Evolutionary conservation across 2,888 invertebrate genomes (phyloP), one percentile per base, ranked within the genome.

Genomic region (Eupithecia inturbata): DNA sequence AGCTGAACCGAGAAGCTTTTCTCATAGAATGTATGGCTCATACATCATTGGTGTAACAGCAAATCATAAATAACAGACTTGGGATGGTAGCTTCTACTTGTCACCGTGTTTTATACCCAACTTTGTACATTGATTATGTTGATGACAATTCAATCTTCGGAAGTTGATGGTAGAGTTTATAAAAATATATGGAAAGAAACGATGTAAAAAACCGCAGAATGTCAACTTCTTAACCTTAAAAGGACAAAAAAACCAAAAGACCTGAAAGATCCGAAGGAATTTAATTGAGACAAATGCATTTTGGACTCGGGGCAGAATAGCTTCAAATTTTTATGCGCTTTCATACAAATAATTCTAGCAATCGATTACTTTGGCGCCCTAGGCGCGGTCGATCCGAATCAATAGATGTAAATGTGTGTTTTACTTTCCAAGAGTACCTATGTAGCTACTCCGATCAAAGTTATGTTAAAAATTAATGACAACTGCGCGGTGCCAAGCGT

Each of bases 31-130:
- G 81, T 82, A 85, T 82, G 83, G 83, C 77, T 84, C 83, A 89
- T 91, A 85, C 87, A 91, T 91, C 91, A 91, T 89, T 86, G 81
- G 77, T 83, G 87, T 86, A 88, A 88, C 86, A 88, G 86, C 85
- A 79, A 81, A 86, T 84, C 85, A 88, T 91, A 89, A 92, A 91
- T 91, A 87, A 88, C 84, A 86, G 83, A 85, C 87, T 85, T 87
- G 78, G 85, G 82, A 78, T 64, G 82, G 82, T 86, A 80, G 82
- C 78, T 86, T 88, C 86, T 81, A 78, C 86, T 89, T 88, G 78
- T 66, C 31, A 66, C 80, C 66, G 70, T 71, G 68, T 36, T 71
- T 78, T 78, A 57, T 45, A 12, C 22, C 67, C 73, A 14, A 63
- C 19, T 62, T 62, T 19, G 9, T 62, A 62, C 22, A 9, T 7